Conservation (phyloP, 92 coral and sea anemone genomes). For the Palythoa caribaeorum region DNA sequence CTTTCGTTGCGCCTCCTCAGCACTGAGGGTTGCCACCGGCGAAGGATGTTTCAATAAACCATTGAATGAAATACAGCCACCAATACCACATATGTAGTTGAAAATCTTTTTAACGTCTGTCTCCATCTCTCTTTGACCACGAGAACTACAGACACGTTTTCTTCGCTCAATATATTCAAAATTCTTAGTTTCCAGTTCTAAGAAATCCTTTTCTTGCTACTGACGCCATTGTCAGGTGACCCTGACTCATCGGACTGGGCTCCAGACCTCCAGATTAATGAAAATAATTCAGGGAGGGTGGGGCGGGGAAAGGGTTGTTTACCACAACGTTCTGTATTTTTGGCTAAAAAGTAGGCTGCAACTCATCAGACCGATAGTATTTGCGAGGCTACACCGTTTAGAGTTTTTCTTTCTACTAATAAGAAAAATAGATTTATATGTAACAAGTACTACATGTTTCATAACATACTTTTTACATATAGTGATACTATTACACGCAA, state of each 20-base stretch:
- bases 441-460: too few relatives aligned
- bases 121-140: background rate
- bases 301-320: too few relatives aligned
- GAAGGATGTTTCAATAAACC: background rate
- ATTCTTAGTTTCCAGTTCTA: background rate
- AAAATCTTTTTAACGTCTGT: slow-evolving; percentile 38
- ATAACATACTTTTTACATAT: too few relatives aligned
- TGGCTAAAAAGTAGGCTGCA: too few relatives aligned
- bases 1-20: slow-evolving; percentile 16
- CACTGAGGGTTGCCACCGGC: slow-evolving; percentile 6
- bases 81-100: slow-evolving; percentile 18
- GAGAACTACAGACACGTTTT: background rate
- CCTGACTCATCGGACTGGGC: background rate
- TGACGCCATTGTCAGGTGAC: background rate
- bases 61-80: slow-evolving; percentile 17
- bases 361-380: too few relatives aligned
- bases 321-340: too few relatives aligned
- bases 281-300: background rate
- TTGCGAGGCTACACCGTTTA: too few relatives aligned
- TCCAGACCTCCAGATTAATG: background rate
- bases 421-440: too few relatives aligned
- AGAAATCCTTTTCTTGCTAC: background rate
- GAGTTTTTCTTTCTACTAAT: too few relatives aligned
- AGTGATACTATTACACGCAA: too few relatives aligned
- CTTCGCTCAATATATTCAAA: background rate